Conservation (phyloP, 2,797 vertebrate species). For the Cuniculus paca region DNA sequence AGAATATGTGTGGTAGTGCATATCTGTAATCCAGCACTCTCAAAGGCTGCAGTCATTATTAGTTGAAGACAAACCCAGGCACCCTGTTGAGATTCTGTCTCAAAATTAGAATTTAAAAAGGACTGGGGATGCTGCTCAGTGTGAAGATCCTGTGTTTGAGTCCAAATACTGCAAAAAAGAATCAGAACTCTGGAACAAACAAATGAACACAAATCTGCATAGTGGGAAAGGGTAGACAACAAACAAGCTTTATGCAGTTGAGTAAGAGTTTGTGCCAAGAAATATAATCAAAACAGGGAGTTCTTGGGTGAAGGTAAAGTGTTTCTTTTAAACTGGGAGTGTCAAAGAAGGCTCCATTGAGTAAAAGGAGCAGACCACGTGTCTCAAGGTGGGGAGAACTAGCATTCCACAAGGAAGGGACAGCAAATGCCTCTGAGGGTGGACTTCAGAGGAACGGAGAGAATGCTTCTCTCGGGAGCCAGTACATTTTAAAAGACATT, state of each 20-base stretch:
- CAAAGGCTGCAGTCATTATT: neutral
- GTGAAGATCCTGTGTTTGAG: neutral
- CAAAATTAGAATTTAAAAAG: neutral
- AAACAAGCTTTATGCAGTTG: neutral
- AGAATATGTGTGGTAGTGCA: neutral
- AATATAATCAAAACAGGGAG: neutral
- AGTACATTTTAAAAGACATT: neutral
- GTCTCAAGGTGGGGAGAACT: neutral
- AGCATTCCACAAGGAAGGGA: fast-evolving
- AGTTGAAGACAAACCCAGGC: neutral
- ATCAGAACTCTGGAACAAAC: neutral
- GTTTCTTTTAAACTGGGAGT: neutral
- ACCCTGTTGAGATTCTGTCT: neutral
- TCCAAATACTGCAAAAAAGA: neutral
- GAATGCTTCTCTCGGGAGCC: neutral
- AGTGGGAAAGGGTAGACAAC: neutral
- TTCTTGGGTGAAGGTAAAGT: neutral
- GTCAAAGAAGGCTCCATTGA: neutral
- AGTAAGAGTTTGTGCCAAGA: neutral
- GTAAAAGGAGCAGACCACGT: neutral
- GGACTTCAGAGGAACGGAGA: neutral
- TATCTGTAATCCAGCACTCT: neutral
- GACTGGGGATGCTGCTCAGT: neutral
- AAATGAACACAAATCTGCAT: neutral
- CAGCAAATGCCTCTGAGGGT: neutral